phyloP scores from a whole-genome alignment of 2,797 vertebrate species.

The Microhierax caerulescens region DNA sequence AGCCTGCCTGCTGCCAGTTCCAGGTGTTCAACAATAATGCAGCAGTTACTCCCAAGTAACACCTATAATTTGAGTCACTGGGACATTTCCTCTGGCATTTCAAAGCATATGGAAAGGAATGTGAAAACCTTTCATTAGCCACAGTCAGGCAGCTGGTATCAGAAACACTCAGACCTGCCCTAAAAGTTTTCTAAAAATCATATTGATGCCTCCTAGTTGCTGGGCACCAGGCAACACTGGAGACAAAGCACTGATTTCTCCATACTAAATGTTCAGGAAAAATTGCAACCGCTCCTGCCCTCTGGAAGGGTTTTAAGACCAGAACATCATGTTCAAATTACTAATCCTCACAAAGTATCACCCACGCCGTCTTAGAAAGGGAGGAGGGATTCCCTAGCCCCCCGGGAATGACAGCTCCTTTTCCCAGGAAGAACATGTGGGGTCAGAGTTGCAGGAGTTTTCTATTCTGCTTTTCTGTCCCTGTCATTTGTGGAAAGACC shows the following conservation, averaged over 20 bases:
- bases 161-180: constrained; percentile 17
- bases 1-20: constrained; percentile 14
- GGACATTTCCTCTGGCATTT: constrained; percentile 64
- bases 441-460: not conserved
- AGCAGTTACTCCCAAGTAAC: constrained; percentile 16
- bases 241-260: not conserved
- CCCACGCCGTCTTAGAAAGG: not conserved
- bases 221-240: not conserved
- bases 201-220: not conserved
- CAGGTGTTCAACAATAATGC: constrained; percentile 53
- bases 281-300: not conserved
- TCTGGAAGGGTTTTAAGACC: not conserved
- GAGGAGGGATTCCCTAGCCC: not conserved
- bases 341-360: not conserved
- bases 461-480: not conserved
- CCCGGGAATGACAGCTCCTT: not conserved
- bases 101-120: constrained; percentile 44
- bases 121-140: constrained; percentile 65
- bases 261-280: not conserved
- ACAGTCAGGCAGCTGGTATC: constrained; percentile 72
- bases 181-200: not conserved
- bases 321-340: not conserved
- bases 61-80: constrained; percentile 60
- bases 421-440: not conserved
- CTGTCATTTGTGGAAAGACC: not conserved